Conservation (phyloP, 2,113 vertebrate genomes). For the Pluvialis apricaria region DNA sequence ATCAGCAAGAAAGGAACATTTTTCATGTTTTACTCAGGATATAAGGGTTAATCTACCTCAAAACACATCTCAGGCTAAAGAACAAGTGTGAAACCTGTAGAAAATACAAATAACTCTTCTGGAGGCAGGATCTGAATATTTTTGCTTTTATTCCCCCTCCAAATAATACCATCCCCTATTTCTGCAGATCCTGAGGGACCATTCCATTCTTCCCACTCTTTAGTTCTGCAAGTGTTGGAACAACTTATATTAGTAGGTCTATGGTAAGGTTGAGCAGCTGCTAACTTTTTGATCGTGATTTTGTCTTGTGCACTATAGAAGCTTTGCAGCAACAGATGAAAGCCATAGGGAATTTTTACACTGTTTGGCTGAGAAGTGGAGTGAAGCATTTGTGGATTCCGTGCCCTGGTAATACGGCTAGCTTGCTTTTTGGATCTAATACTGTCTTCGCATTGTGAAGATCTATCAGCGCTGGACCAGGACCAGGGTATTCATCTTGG, state of each 20-base stretch:
- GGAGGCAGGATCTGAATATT: neutral
- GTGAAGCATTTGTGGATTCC: neutral
- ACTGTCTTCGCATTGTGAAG: neutral
- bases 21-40: conserved; percentile 22
- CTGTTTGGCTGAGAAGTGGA: neutral
- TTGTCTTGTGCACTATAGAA: neutral
- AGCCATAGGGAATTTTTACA: neutral
- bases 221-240: neutral
- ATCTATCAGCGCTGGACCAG: neutral
- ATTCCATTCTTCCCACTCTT: neutral
- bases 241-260: neutral
- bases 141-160: neutral
- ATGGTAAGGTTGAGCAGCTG: neutral
- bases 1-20: neutral
- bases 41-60: neutral
- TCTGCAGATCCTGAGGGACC: neutral
- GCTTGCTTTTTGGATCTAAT: neutral
- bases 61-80: neutral
- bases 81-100: neutral
- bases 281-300: neutral
- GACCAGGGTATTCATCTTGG: neutral
- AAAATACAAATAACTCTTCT: neutral
- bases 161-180: neutral
- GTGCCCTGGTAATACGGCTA: neutral
- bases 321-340: neutral